phyloP scores from a whole-genome alignment of 2,797 vertebrate genomes.

The Astyanax mexicanus region DNA sequence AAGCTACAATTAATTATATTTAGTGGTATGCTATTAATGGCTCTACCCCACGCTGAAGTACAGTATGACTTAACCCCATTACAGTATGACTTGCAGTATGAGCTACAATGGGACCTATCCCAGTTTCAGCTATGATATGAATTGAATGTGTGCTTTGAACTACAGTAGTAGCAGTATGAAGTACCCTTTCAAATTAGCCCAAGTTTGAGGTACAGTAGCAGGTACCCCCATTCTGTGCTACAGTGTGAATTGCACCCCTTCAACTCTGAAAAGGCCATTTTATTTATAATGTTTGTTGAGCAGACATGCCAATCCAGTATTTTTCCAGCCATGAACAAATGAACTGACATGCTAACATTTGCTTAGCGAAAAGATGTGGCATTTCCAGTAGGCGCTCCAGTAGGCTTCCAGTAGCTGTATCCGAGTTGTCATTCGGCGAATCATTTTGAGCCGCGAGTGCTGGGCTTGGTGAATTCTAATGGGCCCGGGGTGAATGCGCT shows the following conservation, averaged over 20 bases:
- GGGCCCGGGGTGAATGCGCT: constrained; percentile 67
- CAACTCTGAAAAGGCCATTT: constrained; percentile 1
- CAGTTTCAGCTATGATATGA: neutral
- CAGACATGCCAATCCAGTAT: constrained; percentile 2
- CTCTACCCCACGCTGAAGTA: too few species aligned
- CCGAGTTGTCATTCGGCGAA: constrained; percentile 4
- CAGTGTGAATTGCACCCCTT: neutral
- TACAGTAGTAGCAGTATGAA: too few species aligned
- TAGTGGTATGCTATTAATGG: too few species aligned
- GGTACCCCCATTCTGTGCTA: neutral
- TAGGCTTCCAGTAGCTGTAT: constrained; percentile 41
- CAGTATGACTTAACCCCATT: neutral
- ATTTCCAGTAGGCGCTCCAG: constrained; percentile 13
- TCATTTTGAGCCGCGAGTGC: constrained; percentile 27
- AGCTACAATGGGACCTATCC: neutral
- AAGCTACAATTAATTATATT: too few species aligned
- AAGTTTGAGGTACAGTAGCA: neutral
- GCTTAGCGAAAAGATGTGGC: constrained; percentile 6
- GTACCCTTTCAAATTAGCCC: too few species aligned
- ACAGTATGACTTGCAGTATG: too few species aligned
- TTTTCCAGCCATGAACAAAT: constrained; percentile 10
- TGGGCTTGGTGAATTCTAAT: constrained; percentile 60
- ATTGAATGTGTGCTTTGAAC: too few species aligned
- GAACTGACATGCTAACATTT: constrained; percentile 19
- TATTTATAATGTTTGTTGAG: constrained; percentile 9